phyloP scores from a whole-genome alignment of 2,797 vertebrate species.

The Argentina silus region DNA sequence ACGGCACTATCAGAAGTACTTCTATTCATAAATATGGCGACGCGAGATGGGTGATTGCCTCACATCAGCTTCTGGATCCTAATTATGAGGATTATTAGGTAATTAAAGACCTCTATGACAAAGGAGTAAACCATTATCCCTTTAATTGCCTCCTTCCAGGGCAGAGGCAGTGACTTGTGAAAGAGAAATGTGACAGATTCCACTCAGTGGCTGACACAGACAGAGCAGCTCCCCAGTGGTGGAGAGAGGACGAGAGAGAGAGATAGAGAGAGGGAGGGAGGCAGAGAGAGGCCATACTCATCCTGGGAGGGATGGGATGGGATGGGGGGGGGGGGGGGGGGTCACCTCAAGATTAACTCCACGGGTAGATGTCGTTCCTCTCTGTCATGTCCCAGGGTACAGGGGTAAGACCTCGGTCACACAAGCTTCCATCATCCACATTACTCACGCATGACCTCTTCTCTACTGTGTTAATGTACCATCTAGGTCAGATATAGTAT shows the following conservation, averaged over 20 bases:
- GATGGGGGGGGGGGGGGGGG: not conserved
- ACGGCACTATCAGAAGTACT: not conserved
- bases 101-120: slow-evolving; percentile 11
- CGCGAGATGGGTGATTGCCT: not conserved
- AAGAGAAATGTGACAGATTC: not conserved
- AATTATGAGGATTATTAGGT: slow-evolving; percentile 17
- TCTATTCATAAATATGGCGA: not conserved
- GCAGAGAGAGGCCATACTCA: not conserved
- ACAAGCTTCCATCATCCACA: no score
- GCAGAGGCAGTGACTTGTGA: slow-evolving; percentile 8
- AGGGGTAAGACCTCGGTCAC: no score
- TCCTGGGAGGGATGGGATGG: no score
- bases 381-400: not conserved
- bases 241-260: not conserved
- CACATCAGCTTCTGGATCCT: slow-evolving; percentile 5
- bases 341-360: not conserved
- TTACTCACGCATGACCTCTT: no score
- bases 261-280: not conserved
- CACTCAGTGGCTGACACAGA: not conserved
- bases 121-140: not conserved
- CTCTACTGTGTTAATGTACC: no score
- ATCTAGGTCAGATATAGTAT: no score
- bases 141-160: slow-evolving; percentile 6
- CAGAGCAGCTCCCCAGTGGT: no score
- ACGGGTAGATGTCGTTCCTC: not conserved